These are phyloP conservation scores for Motacilla tschutschensis DNA, from an alignment of 2,113 vertebrate species.

Conservation along the genomic window DNA sequence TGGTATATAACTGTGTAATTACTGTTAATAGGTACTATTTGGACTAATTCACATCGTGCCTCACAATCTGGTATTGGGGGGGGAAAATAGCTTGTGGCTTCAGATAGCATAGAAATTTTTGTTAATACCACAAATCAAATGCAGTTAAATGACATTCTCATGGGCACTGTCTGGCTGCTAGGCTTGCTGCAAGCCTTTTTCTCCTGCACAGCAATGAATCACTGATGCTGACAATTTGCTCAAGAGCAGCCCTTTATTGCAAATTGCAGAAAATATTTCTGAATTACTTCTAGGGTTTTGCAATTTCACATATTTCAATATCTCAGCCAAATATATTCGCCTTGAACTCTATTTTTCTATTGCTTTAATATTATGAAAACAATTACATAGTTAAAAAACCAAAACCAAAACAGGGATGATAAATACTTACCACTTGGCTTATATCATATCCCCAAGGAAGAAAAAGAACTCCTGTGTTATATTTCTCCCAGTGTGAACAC, in stretches of 20 bases:
- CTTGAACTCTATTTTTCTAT: neutral
- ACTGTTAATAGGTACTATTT: neutral
- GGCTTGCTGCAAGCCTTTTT: neutral
- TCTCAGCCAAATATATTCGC: neutral
- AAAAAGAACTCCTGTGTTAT: slow-evolving; percentile 71
- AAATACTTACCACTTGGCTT: slow-evolving; percentile 70
- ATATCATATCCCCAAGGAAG: slow-evolving; percentile 71
- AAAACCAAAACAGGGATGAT: slow-evolving; percentile 4
- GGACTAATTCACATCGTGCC: neutral
- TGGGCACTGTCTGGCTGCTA: neutral
- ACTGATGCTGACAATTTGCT: neutral
- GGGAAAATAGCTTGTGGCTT: neutral
- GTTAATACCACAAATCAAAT: slow-evolving; percentile 3
- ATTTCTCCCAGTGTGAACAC: slow-evolving; percentile 74
- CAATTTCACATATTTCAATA: slow-evolving; percentile 6
- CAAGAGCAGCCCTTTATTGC: neutral
- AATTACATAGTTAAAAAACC: neutral
- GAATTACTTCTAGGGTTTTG: neutral
- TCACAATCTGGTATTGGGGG: neutral
- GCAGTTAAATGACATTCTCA: neutral
- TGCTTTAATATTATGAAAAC: slow-evolving; percentile 29
- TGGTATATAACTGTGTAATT: neutral
- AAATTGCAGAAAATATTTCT: slow-evolving; percentile 23
- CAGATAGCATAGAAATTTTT: neutral
- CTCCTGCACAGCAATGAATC: neutral